Percentiles rank a stretch among this genome's conserved stretches.
phyloP scores from a whole-genome alignment of 2,888 invertebrate species.

The Ptilodon capucinus region DNA sequence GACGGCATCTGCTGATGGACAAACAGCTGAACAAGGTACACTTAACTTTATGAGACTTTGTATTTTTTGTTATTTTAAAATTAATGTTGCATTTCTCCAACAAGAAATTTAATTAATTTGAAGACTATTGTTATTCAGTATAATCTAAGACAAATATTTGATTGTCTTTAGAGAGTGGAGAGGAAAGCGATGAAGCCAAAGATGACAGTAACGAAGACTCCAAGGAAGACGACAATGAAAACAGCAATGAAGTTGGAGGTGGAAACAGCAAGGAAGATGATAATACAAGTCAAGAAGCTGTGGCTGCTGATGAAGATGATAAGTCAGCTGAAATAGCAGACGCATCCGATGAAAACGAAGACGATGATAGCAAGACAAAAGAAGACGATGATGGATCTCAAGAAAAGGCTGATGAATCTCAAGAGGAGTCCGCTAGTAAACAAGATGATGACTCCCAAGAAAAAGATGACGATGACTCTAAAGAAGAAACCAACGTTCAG shows the following conservation, averaged over 20 bases:
- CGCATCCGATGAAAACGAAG: conserved; percentile 40
- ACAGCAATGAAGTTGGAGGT: conserved; percentile 47
- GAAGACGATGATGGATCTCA: conserved; percentile 60
- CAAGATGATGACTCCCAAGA: conserved; percentile 46
- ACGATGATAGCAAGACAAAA: conserved; percentile 39
- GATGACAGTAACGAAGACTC: conserved; percentile 38
- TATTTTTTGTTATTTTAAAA: not conserved
- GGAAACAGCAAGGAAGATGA: conserved; percentile 46
- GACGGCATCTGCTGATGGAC: conserved; percentile 72
- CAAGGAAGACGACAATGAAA: conserved; percentile 49
- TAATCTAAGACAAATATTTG: too few relatives aligned
- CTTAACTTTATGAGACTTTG: not conserved
- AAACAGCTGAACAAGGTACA: conserved; percentile 68
- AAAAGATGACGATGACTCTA: conserved; percentile 38
- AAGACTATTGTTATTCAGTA: too few relatives aligned
- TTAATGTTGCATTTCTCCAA: not conserved
- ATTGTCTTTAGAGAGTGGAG: conserved; percentile 64
- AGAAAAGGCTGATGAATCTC: conserved; percentile 46
- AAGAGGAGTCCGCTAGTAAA: conserved; percentile 43
- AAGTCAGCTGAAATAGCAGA: conserved; percentile 50
- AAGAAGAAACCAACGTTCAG: conserved; percentile 63
- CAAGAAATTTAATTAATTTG: too few relatives aligned
- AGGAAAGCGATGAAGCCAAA: conserved; percentile 47
- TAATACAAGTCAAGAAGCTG: conserved; percentile 46
- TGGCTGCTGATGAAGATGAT: conserved; percentile 41